Base-by-base conservation (phyloP, 2,888 invertebrate genomes). In the Sesamia inferens region DNA sequence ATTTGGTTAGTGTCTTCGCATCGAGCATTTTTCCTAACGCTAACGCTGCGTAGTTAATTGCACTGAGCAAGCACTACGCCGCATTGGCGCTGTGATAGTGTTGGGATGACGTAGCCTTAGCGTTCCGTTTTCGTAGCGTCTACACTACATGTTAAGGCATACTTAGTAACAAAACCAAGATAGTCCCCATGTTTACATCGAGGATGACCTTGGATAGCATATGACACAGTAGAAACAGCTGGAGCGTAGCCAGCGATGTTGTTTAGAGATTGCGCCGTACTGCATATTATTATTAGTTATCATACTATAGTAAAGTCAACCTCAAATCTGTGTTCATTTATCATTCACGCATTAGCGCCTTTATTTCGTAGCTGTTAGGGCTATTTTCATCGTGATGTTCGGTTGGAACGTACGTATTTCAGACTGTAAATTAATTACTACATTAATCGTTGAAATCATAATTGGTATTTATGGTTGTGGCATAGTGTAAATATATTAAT, bases 221-320 rank as follows among this genome's bases (percentile, higher is more conserved):
- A 74, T 72, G 63, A 54, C 54, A 58, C 31, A 19, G 66, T 75
- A 74, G 70, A 76, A 24, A 74, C 65, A 68, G 55, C 81, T 86
- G 87, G 85, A 86, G 79, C 61, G 44, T 66, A 78, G 85, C 87
- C 85, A 87, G 82, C 83, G 76, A 87, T 78, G 62, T 42, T 51
- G 61, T 73, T 44, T 66, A 64, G 51, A 76, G 63, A 85, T 85
- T 76, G 69, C 70, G 54, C 16, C 64, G 54, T 63, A 65, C 39
- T 61, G 42, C 65, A 81, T 76, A 71, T 68, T 69, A 76, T 71
- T 68, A 74, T 83, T 80, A 63, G 58, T 79, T 63, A 59, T 59
- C 64, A 67, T 65, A 62, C n/a, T 42, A 58, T 58, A 63, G 42
- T 58, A 70, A 71, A 47, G 16, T 31, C 57, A 24, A 57, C 47